Evolutionary conservation across 2,113 vertebrate species (phyloP).

Genomic region (Xyrauchen texanus): DNA sequence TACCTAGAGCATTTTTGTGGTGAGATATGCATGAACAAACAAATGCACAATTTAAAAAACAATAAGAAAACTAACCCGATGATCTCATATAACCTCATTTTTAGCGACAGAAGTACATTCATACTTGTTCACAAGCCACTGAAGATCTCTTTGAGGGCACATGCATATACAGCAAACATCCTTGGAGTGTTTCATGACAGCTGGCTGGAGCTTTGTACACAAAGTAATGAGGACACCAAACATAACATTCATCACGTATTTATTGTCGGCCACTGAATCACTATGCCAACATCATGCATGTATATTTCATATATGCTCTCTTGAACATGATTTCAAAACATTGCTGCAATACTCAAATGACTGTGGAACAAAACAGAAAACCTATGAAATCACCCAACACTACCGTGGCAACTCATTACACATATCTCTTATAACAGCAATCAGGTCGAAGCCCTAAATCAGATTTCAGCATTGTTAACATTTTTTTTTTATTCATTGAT

Average conservation of each 20-base stretch:
- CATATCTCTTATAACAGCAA: slow-evolving; percentile 18
- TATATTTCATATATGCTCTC: background rate
- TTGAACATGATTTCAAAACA: background rate
- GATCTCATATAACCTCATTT: too few relatives aligned
- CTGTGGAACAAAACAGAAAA: background rate
- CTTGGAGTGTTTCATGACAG: background rate
- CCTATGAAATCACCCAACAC: background rate
- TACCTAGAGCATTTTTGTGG: too few relatives aligned
- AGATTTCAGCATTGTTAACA: slow-evolving; percentile 30
- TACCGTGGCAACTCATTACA: slow-evolving; percentile 32
- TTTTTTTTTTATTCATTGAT: slow-evolving; percentile 52
- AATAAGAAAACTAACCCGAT: too few relatives aligned
- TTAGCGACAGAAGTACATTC: background rate
- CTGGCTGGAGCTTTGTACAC: slow-evolving; percentile 9
- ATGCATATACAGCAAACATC: slow-evolving; percentile 5
- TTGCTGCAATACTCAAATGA: background rate
- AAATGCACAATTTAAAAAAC: too few relatives aligned
- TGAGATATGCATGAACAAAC: too few relatives aligned
- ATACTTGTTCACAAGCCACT: slow-evolving; percentile 9
- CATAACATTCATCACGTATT: slow-evolving; percentile 30
- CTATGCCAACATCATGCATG: background rate
- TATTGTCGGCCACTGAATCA: slow-evolving; percentile 11
- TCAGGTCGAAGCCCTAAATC: slow-evolving; percentile 40
- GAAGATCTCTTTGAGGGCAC: background rate
- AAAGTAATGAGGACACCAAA: background rate